Percentiles rank a stretch among this genome's conserved stretches.
These are phyloP conservation scores for Amphipyra berbera DNA, from an alignment of 2,888 invertebrate species.

Conservation along the genomic window DNA sequence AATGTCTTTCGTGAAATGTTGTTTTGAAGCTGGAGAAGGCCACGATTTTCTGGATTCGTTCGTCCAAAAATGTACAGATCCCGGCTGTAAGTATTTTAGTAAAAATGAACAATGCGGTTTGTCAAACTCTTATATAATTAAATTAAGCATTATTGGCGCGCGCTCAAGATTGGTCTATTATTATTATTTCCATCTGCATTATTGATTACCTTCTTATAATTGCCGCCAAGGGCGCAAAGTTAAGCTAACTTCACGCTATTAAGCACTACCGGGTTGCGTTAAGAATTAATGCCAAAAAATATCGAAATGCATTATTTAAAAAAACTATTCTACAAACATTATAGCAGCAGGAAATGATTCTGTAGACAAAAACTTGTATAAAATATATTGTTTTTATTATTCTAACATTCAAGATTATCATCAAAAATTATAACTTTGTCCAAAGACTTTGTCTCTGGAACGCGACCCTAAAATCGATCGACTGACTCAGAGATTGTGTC, in stretches of 20 bases:
- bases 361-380: too few species aligned
- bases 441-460: slow-evolving; percentile 42
- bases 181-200: slow-evolving; percentile 47
- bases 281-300: slow-evolving; percentile 11
- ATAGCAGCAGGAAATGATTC: too few species aligned
- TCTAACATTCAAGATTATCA: too few species aligned
- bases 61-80: slow-evolving; percentile 94
- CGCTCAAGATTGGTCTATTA: slow-evolving; percentile 25
- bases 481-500: slow-evolving; percentile 67
- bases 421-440: background rate
- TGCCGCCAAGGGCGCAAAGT: slow-evolving; percentile 63
- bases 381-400: too few species aligned
- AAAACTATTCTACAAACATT: too few species aligned
- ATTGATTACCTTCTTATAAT: slow-evolving; percentile 67
- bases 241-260: slow-evolving; percentile 48
- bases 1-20: slow-evolving; percentile 94
- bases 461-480: slow-evolving; percentile 61
- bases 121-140: slow-evolving; percentile 33
- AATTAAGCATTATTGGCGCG: slow-evolving; percentile 50
- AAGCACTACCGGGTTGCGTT: slow-evolving; percentile 28
- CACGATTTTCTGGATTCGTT: slow-evolving; percentile 94
- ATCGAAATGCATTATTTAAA: too few species aligned
- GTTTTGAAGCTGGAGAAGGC: slow-evolving; percentile 93
- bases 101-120: background rate
- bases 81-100: slow-evolving; percentile 92